Conservation (phyloP, 2,888 invertebrate species). For the Ecliptopera silaceata region DNA sequence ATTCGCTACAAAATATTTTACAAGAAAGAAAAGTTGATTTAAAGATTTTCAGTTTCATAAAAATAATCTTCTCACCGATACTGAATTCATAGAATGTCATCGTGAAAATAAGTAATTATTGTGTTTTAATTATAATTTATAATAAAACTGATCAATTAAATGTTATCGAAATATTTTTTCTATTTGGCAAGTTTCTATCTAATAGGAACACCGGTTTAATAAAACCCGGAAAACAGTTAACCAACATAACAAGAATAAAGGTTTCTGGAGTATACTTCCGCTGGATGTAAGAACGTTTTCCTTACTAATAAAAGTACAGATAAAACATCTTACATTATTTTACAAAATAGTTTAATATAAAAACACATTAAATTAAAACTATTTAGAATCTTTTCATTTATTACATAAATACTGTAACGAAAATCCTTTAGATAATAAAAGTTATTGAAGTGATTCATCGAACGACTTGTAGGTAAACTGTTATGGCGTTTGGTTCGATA, state of each 20-base stretch:
- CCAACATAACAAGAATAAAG: neutral
- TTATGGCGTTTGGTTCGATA: slow-evolving; percentile 76
- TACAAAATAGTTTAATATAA: neutral
- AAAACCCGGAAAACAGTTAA: slow-evolving; percentile 1
- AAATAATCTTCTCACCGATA: no score
- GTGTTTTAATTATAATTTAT: no score
- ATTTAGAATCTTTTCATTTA: neutral
- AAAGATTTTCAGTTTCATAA: no score
- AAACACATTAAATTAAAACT: neutral
- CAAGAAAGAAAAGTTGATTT: no score
- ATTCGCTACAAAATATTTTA: no score
- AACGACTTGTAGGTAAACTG: slow-evolving; percentile 60
- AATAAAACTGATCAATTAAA: neutral
- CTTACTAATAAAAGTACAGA: neutral
- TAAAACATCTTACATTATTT: neutral
- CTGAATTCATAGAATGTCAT: no score
- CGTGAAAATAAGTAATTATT: no score
- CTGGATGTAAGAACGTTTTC: slow-evolving; percentile 6
- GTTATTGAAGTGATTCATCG: slow-evolving; percentile 34
- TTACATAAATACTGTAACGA: neutral
- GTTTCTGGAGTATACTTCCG: slow-evolving; percentile 11
- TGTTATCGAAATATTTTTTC: neutral
- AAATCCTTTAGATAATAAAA: neutral
- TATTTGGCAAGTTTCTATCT: neutral
- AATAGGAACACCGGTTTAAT: slow-evolving; percentile 7